These are phyloP conservation scores for Mythimna albipuncta DNA, from an alignment of 2,888 invertebrate species.

Conservation along the genomic window DNA sequence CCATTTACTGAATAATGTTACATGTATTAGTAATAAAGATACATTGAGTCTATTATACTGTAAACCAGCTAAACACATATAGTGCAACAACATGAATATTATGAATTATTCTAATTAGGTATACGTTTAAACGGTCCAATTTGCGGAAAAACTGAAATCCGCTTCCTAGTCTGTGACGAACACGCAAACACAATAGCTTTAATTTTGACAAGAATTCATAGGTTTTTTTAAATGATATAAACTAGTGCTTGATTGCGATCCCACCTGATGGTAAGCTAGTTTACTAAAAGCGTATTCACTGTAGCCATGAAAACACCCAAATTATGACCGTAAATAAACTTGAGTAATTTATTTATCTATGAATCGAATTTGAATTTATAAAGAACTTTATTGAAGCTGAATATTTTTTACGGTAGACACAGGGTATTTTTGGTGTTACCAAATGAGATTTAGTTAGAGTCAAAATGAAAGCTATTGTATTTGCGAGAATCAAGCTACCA, in stretches of 20 bases:
- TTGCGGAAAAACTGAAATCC: neutral
- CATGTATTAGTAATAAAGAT: slow-evolving; percentile 19
- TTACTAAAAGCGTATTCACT: no score
- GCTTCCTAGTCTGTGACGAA: neutral
- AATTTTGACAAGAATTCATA: neutral
- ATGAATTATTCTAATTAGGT: slow-evolving; percentile 5
- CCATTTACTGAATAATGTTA: slow-evolving; percentile 23
- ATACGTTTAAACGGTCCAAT: slow-evolving; percentile 4
- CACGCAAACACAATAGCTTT: slow-evolving; percentile 14
- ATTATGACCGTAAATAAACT: neutral
- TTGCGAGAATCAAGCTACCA: neutral
- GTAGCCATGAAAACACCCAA: no score
- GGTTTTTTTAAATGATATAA: no score
- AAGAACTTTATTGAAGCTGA: neutral
- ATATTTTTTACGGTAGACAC: neutral
- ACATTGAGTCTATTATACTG: slow-evolving; percentile 10
- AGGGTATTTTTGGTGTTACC: neutral
- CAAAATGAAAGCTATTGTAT: slow-evolving; percentile 10
- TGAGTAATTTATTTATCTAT: neutral
- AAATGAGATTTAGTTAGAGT: neutral
- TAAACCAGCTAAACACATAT: slow-evolving; percentile 26
- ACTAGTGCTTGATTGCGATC: no score
- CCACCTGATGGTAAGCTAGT: no score
- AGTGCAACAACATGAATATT: slow-evolving; percentile 17
- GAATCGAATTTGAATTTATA: neutral